Evolutionary conservation across 1,140 invertebrate genomes (phyloP).

Genomic region (Neodiprion fabricii): DNA sequence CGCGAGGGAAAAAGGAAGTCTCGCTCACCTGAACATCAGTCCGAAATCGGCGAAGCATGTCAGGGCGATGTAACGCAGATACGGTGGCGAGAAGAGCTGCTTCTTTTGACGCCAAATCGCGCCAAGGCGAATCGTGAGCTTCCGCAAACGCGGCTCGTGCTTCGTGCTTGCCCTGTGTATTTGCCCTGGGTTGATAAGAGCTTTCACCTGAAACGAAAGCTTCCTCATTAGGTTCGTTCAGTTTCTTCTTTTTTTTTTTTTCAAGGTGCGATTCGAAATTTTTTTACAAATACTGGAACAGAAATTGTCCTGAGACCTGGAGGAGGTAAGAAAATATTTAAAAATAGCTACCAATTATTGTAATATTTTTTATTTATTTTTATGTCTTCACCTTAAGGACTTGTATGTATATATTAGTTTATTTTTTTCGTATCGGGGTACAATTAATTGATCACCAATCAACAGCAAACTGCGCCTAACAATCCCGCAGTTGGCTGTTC

Average conservation of each 20-base stretch:
- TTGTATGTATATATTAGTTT: no score
- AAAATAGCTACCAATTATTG: no score
- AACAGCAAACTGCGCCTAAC: no score
- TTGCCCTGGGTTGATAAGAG: slow-evolving; percentile 51
- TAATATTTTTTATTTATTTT: no score
- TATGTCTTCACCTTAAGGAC: no score
- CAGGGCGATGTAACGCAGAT: slow-evolving; percentile 58
- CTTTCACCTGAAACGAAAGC: slow-evolving; percentile 50
- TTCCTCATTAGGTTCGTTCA: background rate
- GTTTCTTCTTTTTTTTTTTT: background rate
- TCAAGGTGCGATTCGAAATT: no score
- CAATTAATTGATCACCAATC: no score
- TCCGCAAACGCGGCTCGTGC: slow-evolving; percentile 49
- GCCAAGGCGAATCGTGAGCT: slow-evolving; percentile 55
- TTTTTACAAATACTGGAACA: no score
- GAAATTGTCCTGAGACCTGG: no score
- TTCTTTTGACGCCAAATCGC: slow-evolving; percentile 24
- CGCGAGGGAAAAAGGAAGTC: background rate
- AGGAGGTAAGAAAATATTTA: no score
- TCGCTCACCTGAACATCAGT: slow-evolving; percentile 62
- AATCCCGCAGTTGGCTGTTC: no score
- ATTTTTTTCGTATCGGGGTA: no score
- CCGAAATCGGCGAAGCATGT: slow-evolving; percentile 66
- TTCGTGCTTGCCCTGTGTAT: slow-evolving; percentile 55
- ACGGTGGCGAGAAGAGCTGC: slow-evolving; percentile 56